Evolutionary conservation across 2,113 vertebrate species (phyloP).

Genomic region (Ammodytes marinus): DNA sequence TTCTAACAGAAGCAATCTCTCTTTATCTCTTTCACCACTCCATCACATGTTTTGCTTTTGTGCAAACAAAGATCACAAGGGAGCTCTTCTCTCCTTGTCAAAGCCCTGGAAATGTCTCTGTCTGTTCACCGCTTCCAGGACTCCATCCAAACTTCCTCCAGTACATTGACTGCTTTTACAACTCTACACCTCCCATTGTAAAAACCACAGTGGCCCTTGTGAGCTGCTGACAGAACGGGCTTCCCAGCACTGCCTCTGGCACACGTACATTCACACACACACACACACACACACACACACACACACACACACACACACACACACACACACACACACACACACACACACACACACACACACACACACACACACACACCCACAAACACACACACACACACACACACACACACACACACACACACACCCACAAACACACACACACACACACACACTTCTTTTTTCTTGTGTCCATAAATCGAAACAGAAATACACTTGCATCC

Average conservation of each 20-base stretch:
- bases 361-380: conserved; percentile 16
- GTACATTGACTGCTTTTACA: conserved; percentile 64
- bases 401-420: background rate
- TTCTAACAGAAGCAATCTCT: background rate
- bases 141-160: conserved; percentile 44
- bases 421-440: no score
- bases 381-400: background rate
- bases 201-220: conserved; percentile 63
- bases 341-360: conserved; percentile 6
- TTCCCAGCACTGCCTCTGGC: conserved; percentile 43
- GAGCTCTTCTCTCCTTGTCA: conserved; percentile 9
- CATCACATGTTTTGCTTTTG: conserved; percentile 9
- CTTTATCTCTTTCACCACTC: conserved; percentile 3
- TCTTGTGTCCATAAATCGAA: no score
- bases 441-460: no score
- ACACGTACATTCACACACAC: background rate
- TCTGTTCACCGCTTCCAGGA: conserved; percentile 23
- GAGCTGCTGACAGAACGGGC: conserved; percentile 49
- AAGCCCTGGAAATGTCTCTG: conserved; percentile 10
- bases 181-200: conserved; percentile 78
- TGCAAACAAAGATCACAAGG: background rate
- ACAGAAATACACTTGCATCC: no score
- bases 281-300: background rate
- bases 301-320: background rate
- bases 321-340: conserved; percentile 2